A percentile compares a stretch with the other conserved stretches of the same genome.
These are phyloP conservation scores for Potamarius usumacintae DNA, from an alignment of 2,113 vertebrate species.

Conservation along the genomic window DNA sequence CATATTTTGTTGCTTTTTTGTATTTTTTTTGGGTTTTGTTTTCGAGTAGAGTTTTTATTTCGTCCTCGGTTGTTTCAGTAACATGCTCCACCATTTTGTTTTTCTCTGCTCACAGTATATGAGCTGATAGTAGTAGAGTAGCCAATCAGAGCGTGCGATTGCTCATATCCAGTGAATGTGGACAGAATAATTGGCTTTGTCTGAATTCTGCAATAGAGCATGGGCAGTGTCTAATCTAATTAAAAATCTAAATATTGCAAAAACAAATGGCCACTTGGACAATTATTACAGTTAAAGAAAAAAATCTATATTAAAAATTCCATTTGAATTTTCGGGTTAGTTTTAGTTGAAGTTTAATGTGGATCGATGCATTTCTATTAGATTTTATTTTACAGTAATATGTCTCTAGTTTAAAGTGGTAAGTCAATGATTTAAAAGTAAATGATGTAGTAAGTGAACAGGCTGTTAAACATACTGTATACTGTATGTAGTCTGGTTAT, in stretches of 20 bases:
- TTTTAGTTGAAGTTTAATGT: background rate
- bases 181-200: too few relatives aligned
- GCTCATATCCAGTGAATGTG: too few relatives aligned
- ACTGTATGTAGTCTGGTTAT: background rate
- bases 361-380: background rate
- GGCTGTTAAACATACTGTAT: background rate
- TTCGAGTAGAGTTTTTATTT: too few relatives aligned
- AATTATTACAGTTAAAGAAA: background rate
- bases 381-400: background rate
- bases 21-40: too few relatives aligned
- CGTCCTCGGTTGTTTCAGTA: too few relatives aligned
- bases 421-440: background rate
- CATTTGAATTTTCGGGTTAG: background rate
- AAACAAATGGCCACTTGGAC: background rate
- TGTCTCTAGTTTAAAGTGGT: background rate
- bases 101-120: too few relatives aligned
- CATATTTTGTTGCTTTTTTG: too few relatives aligned
- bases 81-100: too few relatives aligned
- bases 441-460: background rate
- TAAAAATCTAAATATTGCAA: background rate
- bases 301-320: background rate
- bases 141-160: too few relatives aligned
- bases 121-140: too few relatives aligned
- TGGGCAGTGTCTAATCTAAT: background rate
- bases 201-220: background rate